Base-by-base conservation (phyloP, 2,113 vertebrate species). In the Ploceus nigricollis region DNA sequence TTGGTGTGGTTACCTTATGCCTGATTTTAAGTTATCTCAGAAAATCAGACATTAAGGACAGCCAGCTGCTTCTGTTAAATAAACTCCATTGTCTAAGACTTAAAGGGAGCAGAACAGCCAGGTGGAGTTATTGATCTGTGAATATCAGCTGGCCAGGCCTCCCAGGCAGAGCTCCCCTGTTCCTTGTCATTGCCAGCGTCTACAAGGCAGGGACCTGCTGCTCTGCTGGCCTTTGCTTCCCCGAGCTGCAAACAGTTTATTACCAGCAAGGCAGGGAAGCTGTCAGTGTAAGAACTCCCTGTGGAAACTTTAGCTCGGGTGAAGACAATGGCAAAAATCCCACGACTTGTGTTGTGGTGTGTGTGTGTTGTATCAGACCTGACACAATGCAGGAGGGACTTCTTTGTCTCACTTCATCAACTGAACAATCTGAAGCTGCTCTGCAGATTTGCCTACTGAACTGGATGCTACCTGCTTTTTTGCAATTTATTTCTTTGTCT, bases 61-160 rank as follows among this genome's bases (percentile, higher is more conserved):
- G 84, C 65, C 93, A 96, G 69, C 93, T 97, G 93, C 87, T 94
- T 76, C 78, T 87, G 58, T 71, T 93, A 95, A 96, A 96, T 92
- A 84, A 91, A 93, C 71, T 72, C 78, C 82, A 95, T 97, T 96
- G 96, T 96, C 51, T 93, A 19, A 42, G 91, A 40, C 56, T 84
- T 80, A 47, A 22, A 89, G 89, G 85, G 61, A 90, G 85, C 77
- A 85, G 63, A 95, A 48, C 28, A 79, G 93, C 45, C 96, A 97
- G 96, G 96, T 97, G 95, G 96, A 92, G 91, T 97, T 96, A 97
- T 93, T 94, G 97, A 96, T 97, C 87, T 96, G 94, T 90, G 92
- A 95, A 60, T 82, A 95, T 96, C 84, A 92, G 84, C 92, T 77
- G 82, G 85, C 76, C 8, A 3, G 79, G 95, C 91, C 87, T 69